Conservation (phyloP, 2,113 vertebrate species). For the Oenanthe melanoleuca region DNA sequence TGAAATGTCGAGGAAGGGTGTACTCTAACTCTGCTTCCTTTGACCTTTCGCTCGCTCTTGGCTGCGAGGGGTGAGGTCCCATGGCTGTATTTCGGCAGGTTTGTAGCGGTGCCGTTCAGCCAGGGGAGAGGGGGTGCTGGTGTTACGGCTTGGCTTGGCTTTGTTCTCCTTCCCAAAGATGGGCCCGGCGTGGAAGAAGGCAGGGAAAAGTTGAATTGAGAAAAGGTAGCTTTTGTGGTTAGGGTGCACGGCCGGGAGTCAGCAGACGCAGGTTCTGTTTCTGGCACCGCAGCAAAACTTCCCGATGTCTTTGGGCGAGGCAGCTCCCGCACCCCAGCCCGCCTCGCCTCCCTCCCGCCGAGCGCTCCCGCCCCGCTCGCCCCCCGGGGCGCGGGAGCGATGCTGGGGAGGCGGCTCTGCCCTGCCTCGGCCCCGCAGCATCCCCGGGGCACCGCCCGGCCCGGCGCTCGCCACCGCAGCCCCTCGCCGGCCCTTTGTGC, state of each 20-base stretch:
- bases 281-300: constrained; percentile 46
- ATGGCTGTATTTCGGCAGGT: background rate
- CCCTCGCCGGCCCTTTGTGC: too few species aligned
- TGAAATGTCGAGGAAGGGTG: background rate
- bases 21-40: constrained; percentile 2
- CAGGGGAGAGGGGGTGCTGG: background rate
- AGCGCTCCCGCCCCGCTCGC: background rate
- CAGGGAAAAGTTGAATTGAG: background rate
- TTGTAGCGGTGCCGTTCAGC: background rate
- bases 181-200: background rate
- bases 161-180: background rate
- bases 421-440: background rate
- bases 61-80: background rate
- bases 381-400: background rate
- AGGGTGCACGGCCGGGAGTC: background rate
- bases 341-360: background rate
- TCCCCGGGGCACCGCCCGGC: too few species aligned
- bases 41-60: background rate
- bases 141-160: background rate
- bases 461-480: too few species aligned
- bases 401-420: background rate
- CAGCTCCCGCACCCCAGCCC: background rate
- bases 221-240: background rate
- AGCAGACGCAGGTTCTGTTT: constrained; percentile 43
- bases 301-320: background rate